Evolutionary conservation across 2,888 invertebrate genomes (phyloP), one percentile per base, ranked within the genome.

Genomic region (Dicranocentrus wangi): DNA sequence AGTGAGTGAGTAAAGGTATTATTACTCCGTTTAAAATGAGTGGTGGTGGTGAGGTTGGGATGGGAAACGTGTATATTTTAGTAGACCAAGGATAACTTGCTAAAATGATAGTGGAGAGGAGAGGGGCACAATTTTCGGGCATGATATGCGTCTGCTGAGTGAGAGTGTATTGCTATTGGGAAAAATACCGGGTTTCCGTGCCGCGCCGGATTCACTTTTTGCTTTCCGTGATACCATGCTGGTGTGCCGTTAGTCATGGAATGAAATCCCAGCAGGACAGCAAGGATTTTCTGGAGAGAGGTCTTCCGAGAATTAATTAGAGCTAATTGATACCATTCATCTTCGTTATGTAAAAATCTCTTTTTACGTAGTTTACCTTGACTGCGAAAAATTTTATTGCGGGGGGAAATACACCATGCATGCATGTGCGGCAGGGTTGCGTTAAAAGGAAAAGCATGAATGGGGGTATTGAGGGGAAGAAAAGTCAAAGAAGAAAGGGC

Each of bases 311-410:
- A 85, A 86, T 86, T 86, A 86, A 86, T 86, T 86, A 86, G 84
- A 76, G 76, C 85, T 86, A 86, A 86, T 86, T 86, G 86, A 85
- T 84, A 83, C 85, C 85, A 86, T 86, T 85, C 85, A 84, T 86
- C 85, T 85, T 84, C 82, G 85, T 85, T 84, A 86, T 82, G 83
- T 84, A 85, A 85, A 85, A 85, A 85, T 84, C 83, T 83, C 82
- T 77, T 82, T 84, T 83, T 83, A 55, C 55, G 32, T 32, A 32
- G 32, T 23, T 55, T 55, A 84, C 84, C 84, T 85, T 83, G 82
- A 80, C 42, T 17, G 55, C 60, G n/a, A 8, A 21, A 32, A 73
- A 66, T 77, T 77, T 77, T 63, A 63, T 70, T 77, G 47, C 69
- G 3, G 32, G 32, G n/a, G n/a, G n/a, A n/a, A n/a, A n/a, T n/a